A percentile compares a stretch with the other conserved stretches of the same genome.
These are phyloP conservation scores for Acanthococcus lagerstroemiae DNA, from an alignment of 2,888 invertebrate genomes.

Conservation along the genomic window DNA sequence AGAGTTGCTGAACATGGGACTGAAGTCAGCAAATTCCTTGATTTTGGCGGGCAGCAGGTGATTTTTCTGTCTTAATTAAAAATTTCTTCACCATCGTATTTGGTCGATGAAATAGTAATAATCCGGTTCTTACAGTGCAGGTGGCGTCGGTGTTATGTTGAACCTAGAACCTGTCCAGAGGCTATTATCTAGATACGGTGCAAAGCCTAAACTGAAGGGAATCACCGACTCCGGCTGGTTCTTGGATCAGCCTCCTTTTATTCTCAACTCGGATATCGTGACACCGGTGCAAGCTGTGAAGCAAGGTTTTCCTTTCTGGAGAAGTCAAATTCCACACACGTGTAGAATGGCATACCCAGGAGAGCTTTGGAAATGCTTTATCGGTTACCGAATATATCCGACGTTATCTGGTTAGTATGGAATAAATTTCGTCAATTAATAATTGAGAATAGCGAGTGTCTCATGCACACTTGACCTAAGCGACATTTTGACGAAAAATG, in stretches of 20 bases:
- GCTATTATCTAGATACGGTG: constrained; percentile 53
- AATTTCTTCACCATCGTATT: not conserved
- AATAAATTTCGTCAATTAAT: no score
- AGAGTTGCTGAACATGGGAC: constrained; percentile 53
- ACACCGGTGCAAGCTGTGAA: constrained; percentile 57
- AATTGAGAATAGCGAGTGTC: no score
- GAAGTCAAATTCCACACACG: constrained; percentile 65
- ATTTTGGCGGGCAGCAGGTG: constrained; percentile 52
- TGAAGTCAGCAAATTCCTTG: constrained; percentile 62
- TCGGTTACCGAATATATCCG: constrained; percentile 79
- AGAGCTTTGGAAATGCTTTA: constrained; percentile 86
- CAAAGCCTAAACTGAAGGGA: constrained; percentile 58
- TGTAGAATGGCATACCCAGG: constrained; percentile 58
- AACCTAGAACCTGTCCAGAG: constrained; percentile 75
- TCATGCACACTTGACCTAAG: no score
- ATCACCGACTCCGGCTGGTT: constrained; percentile 94
- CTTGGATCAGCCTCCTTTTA: constrained; percentile 69
- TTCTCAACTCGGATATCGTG: constrained; percentile 46
- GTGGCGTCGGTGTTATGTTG: constrained; percentile 85
- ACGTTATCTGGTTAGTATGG: constrained; percentile 58
- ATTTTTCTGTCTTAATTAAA: not conserved
- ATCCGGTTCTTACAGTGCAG: constrained; percentile 88
- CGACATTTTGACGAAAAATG: no score
- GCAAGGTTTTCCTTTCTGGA: constrained; percentile 67
- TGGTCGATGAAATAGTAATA: not conserved